These are phyloP conservation scores for Himalopsyche japonica DNA, from an alignment of 2,888 invertebrate species.

Conservation along the genomic window DNA sequence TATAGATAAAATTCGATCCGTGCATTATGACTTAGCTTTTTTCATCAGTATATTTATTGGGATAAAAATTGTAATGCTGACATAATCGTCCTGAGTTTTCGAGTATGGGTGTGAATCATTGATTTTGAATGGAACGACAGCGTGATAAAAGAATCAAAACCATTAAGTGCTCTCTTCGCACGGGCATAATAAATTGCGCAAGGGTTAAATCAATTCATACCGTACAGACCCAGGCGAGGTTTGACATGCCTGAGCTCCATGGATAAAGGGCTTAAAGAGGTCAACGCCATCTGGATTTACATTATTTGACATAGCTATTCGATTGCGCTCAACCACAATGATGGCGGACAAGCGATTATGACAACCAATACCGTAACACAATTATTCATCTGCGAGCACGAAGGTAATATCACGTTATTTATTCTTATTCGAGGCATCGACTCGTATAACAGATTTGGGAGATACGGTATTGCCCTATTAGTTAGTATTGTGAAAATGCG, in stretches of 20 bases:
- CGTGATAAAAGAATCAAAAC: too few relatives aligned
- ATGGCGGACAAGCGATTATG: neutral
- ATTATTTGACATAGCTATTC: neutral
- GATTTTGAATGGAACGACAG: too few relatives aligned
- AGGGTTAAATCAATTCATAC: neutral
- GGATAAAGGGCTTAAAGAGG: neutral
- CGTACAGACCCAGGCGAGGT: neutral
- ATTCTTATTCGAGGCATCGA: neutral
- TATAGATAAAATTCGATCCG: too few relatives aligned
- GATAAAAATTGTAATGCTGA: too few relatives aligned
- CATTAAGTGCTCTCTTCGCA: too few relatives aligned
- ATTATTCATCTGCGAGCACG: neutral
- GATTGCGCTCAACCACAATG: neutral
- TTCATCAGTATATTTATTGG: too few relatives aligned
- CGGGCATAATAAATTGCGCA: neutral
- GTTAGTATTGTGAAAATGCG: neutral
- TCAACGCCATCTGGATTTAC: neutral
- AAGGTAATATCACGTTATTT: neutral
- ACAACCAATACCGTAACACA: neutral
- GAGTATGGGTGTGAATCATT: too few relatives aligned
- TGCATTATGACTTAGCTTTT: too few relatives aligned
- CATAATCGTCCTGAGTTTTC: too few relatives aligned
- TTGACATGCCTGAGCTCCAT: neutral
- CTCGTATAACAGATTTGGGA: neutral
- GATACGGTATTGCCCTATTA: neutral